Evolutionary conservation across 2,888 invertebrate genomes (phyloP), one percentile per base, ranked within the genome.

Genomic region (Dynastes grantii): DNA sequence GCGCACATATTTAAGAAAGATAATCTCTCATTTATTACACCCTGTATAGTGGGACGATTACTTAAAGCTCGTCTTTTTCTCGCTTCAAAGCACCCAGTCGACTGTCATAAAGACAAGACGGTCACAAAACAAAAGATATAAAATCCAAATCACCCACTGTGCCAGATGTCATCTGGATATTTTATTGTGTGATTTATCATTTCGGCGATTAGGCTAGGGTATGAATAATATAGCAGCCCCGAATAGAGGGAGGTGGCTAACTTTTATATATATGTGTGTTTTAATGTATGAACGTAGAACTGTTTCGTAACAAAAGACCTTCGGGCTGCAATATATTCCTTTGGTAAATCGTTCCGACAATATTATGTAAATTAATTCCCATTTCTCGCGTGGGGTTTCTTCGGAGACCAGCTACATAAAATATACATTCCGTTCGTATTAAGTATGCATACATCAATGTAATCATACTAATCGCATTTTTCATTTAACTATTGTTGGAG

Each of bases 111-210:
- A 27, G 29, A 61, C 61, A 75, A 63, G 61, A 27, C 3, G 22
- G 55, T 45, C 29, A n/a, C 73, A 40, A 49, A 75, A 75, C 73
- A 61, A 75, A 61, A 9, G 61, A 75, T 45, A 75, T 75, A 63
- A 63, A 75, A 68, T 55, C 73, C 45, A 27, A 61, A 68, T 77
- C 77, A 77, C 77, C 76, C 76, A 76, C 65, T 58, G 76, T 13
- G 76, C 76, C 55, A 58, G 55, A 40, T 77, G 77, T 77, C 77
- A 40, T 55, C 77, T 77, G 58, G 68, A 77, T 77, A 68, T 67
- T 77, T 67, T 77, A 77, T 68, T 58, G 77, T 61, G 68, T 77
- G 77, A 77, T 77, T 77, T 77, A 77, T 77, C 77, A 77, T 68
- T 49, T 67, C 68, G 68, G 49, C 68, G 77, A 77, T 68, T 77